A percentile compares a stretch with the other conserved stretches of the same genome.
Evolutionary conservation across 1,140 invertebrate genomes (phyloP).

Genomic region (Sinella curviseta): DNA sequence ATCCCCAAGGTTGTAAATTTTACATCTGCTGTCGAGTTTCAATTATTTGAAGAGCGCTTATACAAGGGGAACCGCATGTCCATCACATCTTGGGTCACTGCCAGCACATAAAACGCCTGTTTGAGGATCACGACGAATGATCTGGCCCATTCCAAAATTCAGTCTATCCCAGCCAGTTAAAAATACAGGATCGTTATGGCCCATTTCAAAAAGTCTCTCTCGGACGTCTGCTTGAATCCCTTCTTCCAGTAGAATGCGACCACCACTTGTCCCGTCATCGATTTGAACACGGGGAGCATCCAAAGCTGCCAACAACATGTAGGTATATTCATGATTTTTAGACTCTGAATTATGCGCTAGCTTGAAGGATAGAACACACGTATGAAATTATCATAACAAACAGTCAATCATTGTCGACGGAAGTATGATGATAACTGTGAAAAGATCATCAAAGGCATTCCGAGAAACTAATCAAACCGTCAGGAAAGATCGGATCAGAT

Average conservation of each 20-base stretch:
- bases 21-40: neutral
- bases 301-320: slow-evolving; percentile 51
- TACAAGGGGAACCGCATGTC: slow-evolving; percentile 45
- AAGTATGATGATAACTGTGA: neutral
- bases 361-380: neutral
- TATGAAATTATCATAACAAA: neutral
- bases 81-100: slow-evolving; percentile 51
- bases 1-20: neutral
- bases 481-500: too few species aligned
- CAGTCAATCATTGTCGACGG: slow-evolving; percentile 7
- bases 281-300: slow-evolving; percentile 55
- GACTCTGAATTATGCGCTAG: neutral
- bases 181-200: slow-evolving; percentile 47
- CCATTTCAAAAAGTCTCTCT: slow-evolving; percentile 49
- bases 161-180: slow-evolving; percentile 46
- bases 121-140: slow-evolving; percentile 52
- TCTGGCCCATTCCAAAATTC: slow-evolving; percentile 54
- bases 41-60: neutral
- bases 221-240: slow-evolving; percentile 50
- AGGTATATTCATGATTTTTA: too few species aligned
- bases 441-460: neutral
- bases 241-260: slow-evolving; percentile 51
- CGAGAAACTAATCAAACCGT: neutral
- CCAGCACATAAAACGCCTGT: slow-evolving; percentile 43
- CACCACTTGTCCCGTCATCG: slow-evolving; percentile 41